Evolutionary conservation across 2,888 invertebrate genomes (phyloP).

Genomic region (Cataglyphis cursor): DNA sequence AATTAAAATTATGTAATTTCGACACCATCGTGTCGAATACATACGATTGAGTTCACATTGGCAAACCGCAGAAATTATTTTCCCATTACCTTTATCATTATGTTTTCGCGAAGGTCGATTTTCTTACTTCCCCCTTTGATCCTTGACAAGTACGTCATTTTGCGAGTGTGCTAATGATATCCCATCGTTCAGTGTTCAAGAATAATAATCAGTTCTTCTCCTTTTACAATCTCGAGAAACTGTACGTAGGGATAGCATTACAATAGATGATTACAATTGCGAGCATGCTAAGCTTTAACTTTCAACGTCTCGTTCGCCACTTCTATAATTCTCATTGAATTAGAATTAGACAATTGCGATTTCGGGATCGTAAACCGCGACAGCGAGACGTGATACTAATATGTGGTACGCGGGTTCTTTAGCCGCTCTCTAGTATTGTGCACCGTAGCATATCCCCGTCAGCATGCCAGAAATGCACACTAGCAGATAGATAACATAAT

Average conservation of each 20-base stretch:
- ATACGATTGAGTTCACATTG: neutral
- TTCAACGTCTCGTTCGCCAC: slow-evolving; percentile 27
- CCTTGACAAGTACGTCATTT: slow-evolving; percentile 37
- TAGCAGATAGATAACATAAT: slow-evolving; percentile 21
- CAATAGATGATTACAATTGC: slow-evolving; percentile 1
- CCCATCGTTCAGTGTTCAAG: slow-evolving; percentile 30
- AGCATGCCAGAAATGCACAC: slow-evolving; percentile 43
- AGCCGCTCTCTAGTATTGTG: neutral
- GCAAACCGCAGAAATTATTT: slow-evolving; percentile 26
- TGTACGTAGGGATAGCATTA: neutral
- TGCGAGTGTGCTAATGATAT: slow-evolving; percentile 22
- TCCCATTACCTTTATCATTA: neutral
- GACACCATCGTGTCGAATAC: neutral
- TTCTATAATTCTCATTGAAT: neutral
- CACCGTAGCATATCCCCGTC: slow-evolving; percentile 26
- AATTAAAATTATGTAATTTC: neutral
- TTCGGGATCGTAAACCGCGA: neutral
- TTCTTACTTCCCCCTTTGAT: neutral
- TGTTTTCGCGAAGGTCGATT: slow-evolving; percentile 14
- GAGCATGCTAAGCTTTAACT: slow-evolving; percentile 34
- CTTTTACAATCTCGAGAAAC: slow-evolving; percentile 3
- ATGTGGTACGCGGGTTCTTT: slow-evolving; percentile 42
- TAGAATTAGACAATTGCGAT: slow-evolving; percentile 3
- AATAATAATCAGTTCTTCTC: slow-evolving; percentile 27
- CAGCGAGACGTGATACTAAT: slow-evolving; percentile 42